Base-by-base conservation (phyloP, 2,888 invertebrate genomes). In the Calephelis perditalis region DNA sequence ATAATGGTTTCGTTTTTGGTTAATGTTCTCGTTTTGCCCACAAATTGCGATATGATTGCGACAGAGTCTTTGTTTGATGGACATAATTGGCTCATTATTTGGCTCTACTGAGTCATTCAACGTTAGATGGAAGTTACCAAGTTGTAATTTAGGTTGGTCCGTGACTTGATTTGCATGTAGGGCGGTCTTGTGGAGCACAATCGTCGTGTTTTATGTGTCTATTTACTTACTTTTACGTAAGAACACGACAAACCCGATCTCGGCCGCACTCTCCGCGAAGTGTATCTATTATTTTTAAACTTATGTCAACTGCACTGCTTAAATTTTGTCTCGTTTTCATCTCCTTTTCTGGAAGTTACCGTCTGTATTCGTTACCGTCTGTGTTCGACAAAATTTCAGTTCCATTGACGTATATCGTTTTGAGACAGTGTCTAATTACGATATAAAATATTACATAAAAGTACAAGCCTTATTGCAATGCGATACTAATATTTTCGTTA, bases 161-260 rank as follows among this genome's bases (percentile, higher is more conserved):
- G 86, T 87, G 87, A 86, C 86, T 86, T 77, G 82, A 85, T 86
- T 86, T 86, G 84, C 84, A 84, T 86, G 82, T 81, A 78, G 81
- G 81, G 78, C 79, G 75, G 75, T 74, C 75, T 69, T 71, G 69
- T 75, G 74, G 73, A 70, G 68, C 75, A 76, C 77, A 75, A 78
- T 73, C 75, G 64, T 68, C 76, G 71, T 81, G 75, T 74, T 82
- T 79, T 80, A 79, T 81, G 75, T 75, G 70, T 74, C 76, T 79
- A 80, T 79, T 81, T 75, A 78, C 71, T 49, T 71, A 74, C 71
- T 78, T 81, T 79, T 76, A 79, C 73, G 74, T 76, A 74, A 78
- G 74, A 67, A 76, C 70, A 52, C 67, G 65, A 44, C 65, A 67
- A 68, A 76, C 71, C 68, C 69, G 73, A 75, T 72, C 71, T 75